Conservation (phyloP, 2,113 vertebrate species). For the Chiloscyllium plagiosum region DNA sequence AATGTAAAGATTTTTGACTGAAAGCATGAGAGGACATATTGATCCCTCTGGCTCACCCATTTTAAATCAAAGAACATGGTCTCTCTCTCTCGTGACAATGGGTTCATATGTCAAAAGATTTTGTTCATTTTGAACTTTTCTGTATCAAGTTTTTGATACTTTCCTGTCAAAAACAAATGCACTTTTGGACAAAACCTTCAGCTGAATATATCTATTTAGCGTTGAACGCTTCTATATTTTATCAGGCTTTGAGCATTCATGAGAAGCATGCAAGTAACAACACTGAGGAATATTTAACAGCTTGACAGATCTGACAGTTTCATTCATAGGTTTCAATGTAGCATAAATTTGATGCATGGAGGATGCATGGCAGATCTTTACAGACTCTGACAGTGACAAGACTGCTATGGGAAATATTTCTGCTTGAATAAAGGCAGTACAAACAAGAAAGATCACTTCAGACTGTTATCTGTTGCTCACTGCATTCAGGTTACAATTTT, state of each 20-base stretch:
- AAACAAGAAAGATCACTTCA: slow-evolving; percentile 15
- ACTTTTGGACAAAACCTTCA: not conserved
- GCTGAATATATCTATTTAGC: not conserved
- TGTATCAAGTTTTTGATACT: not conserved
- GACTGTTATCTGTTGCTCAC: not conserved
- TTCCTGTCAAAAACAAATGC: not conserved
- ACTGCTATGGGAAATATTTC: slow-evolving; percentile 16
- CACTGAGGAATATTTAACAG: not conserved
- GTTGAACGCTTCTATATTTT: not conserved
- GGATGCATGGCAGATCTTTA: slow-evolving; percentile 15
- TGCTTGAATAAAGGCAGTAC: slow-evolving; percentile 25
- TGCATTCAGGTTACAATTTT: not conserved
- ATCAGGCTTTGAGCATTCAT: not conserved
- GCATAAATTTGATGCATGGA: not conserved
- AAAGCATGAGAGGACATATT: not conserved
- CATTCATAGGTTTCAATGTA: slow-evolving; percentile 28
- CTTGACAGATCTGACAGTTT: slow-evolving; percentile 20
- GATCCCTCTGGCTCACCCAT: not conserved
- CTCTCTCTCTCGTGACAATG: not conserved
- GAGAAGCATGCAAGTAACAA: slow-evolving; percentile 11
- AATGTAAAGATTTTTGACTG: not conserved
- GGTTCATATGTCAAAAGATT: not conserved
- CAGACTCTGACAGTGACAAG: slow-evolving; percentile 24
- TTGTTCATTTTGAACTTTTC: not conserved
- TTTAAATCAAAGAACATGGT: not conserved